Evolutionary conservation across 2,113 vertebrate genomes (phyloP).

Genomic region (Phoenicopterus ruber): DNA sequence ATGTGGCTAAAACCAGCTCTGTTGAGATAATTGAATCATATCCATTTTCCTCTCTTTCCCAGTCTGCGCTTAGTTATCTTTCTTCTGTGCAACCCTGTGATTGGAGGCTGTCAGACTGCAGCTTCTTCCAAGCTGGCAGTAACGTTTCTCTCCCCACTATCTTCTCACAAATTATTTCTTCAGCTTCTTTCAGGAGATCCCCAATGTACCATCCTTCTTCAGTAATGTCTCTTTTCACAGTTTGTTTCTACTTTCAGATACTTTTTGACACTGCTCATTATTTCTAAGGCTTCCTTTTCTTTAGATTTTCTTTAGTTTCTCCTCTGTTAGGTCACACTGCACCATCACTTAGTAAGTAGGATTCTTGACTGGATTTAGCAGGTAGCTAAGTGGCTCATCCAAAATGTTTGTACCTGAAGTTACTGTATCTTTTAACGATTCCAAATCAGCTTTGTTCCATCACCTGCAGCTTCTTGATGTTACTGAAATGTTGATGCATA

Average conservation of each 20-base stretch:
- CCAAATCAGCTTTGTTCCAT: not conserved
- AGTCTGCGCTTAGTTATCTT: not conserved
- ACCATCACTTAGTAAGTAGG: not conserved
- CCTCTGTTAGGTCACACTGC: not conserved
- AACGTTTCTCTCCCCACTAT: not conserved
- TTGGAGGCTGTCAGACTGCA: not conserved
- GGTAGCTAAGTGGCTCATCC: not conserved
- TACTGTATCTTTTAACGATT: not conserved
- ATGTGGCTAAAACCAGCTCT: conserved; percentile 3
- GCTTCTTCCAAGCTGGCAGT: not conserved
- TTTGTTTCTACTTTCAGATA: not conserved
- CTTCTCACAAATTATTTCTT: not conserved
- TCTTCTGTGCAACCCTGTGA: not conserved
- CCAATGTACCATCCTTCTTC: not conserved
- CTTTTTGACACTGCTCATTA: not conserved
- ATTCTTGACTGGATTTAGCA: not conserved
- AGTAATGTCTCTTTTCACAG: not conserved
- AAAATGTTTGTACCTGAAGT: not conserved
- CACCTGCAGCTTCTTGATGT: not conserved
- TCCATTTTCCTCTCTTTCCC: not conserved
- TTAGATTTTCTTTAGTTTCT: not conserved
- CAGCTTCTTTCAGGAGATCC: not conserved
- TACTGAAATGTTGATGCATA: not conserved
- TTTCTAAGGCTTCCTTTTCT: not conserved
- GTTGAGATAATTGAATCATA: not conserved